These are phyloP conservation scores for Acleris emargana DNA, from an alignment of 2,888 invertebrate species.

Conservation along the genomic window DNA sequence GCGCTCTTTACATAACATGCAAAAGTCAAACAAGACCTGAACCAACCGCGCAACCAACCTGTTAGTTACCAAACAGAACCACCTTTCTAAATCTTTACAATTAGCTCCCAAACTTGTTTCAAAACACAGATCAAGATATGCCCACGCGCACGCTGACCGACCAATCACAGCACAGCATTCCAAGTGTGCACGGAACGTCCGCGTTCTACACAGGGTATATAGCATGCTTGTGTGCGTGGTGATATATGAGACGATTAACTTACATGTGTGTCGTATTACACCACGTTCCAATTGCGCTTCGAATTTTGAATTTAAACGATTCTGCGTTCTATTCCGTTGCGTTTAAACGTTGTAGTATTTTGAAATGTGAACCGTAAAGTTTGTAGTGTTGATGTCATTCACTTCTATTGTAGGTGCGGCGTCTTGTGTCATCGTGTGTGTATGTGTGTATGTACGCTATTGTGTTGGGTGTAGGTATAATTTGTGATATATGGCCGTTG, in stretches of 20 bases:
- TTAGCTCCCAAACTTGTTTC: constrained; percentile 72
- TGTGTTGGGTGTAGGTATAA: constrained; percentile 48
- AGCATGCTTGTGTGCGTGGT: constrained; percentile 43
- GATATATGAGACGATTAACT: constrained; percentile 52
- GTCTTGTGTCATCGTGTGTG: constrained; percentile 46
- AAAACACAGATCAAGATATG: constrained; percentile 65
- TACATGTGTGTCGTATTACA: constrained; percentile 51
- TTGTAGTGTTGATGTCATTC: constrained; percentile 56
- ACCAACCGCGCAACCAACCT: constrained; percentile 52
- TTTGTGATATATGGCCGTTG: constrained; percentile 64
- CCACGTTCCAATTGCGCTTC: constrained; percentile 36
- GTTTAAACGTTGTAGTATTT: constrained; percentile 29
- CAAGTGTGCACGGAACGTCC: constrained; percentile 49
- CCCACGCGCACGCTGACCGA: constrained; percentile 54
- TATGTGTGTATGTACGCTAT: constrained; percentile 42
- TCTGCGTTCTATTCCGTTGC: constrained; percentile 47
- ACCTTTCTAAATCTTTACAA: constrained; percentile 82
- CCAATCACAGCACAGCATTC: constrained; percentile 51
- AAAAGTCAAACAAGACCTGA: constrained; percentile 41
- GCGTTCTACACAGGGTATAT: constrained; percentile 37
- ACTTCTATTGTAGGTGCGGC: constrained; percentile 55
- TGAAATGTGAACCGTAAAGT: constrained; percentile 30
- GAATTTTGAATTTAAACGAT: constrained; percentile 35
- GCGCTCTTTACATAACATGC: constrained; percentile 49
- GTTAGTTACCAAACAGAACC: constrained; percentile 62